Evolutionary conservation across 2,113 vertebrate species (phyloP).

Genomic region (Pagrus major): DNA sequence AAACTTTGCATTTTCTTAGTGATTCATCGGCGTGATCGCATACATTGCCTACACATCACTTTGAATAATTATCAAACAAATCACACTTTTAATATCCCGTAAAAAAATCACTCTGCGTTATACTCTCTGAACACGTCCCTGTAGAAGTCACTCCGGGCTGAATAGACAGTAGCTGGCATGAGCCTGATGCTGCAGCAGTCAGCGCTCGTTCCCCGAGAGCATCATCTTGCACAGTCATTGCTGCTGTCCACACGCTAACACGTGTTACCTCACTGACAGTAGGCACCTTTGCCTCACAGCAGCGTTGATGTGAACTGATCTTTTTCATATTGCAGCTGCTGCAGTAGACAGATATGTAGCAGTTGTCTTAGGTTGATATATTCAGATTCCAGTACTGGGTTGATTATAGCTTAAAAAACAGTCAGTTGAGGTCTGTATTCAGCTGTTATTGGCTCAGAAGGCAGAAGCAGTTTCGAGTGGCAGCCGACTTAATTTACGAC

Average conservation of each 20-base stretch:
- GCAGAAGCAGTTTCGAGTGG: background rate
- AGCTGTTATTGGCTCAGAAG: background rate
- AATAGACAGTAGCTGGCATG: slow-evolving; percentile 15
- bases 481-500: background rate
- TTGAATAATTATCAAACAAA: background rate
- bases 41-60: background rate
- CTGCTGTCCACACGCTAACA: background rate
- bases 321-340: background rate
- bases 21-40: background rate
- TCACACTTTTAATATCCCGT: background rate
- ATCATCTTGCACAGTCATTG: background rate
- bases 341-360: background rate
- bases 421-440: background rate
- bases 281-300: background rate
- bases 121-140: background rate
- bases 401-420: background rate
- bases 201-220: background rate
- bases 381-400: too few species aligned
- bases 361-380: too few species aligned
- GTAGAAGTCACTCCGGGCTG: background rate
- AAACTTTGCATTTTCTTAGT: background rate
- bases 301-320: background rate
- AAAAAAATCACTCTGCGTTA: background rate
- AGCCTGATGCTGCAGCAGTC: slow-evolving; percentile 14
- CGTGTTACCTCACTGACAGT: background rate